Evolutionary conservation across 2,113 vertebrate species (phyloP), one percentile per base, ranked within the genome.

Genomic region (Myiopsitta monachus): DNA sequence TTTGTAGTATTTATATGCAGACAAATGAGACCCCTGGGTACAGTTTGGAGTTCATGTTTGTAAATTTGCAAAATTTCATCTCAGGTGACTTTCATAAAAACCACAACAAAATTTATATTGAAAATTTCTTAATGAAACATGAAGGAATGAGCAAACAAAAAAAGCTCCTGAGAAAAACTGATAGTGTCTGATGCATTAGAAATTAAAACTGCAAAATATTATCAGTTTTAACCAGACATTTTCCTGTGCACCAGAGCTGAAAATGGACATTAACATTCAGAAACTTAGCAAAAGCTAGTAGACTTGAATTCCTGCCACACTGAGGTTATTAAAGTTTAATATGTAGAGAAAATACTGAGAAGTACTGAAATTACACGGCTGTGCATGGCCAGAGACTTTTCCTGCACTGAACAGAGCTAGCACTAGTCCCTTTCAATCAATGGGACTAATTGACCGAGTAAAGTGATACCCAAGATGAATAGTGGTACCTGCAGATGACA

Each of bases 1-100:
- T 92, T 94, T 94, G 74, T 73, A 85, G 87, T 19, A 78, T 77
- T 92, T 89, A 86, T 61, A 44, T 67, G 59, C 43, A 51, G 73
- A n/a, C 19, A 83, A 94, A 91, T 17, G 73, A 90, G 63, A 49
- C 64, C 43, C 68, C n/a, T 63, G 90, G 66, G 90, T 63, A 70
- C 27, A 4, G 39, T 87, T 90, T 68, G 28, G 70, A 57, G 39
- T 14, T 54, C 16, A 28, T 43, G 66, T 88, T 93, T 79, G 77
- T 77, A 93, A 87, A 95, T 77, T 81, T 82, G 47, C 0, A 18
- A 88, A 68, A 90, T 75, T 88, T 81, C 36, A 38, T 81, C 68
- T 90, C 51, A 57, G 73, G 47, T 95, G 90, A 68, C 73, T 81
- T 11, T 51, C 57, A 90, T 88, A 94, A 96, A 94, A 94, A 44